Evolutionary conservation across 64 coral and sea anemone genomes (phyloP).

Genomic region (Actinia tenebrosa): DNA sequence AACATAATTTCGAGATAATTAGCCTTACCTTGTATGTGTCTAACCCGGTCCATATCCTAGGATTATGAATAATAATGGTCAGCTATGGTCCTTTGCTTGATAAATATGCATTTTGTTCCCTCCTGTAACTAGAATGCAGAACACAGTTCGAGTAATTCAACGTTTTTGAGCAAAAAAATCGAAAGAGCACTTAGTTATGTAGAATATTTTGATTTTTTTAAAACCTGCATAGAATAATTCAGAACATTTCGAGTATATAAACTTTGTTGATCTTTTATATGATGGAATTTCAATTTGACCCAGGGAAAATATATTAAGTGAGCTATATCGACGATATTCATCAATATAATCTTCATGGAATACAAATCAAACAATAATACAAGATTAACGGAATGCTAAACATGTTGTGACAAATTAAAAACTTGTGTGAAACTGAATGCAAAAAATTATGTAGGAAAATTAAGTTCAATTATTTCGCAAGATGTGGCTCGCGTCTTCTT

Average conservation of each 20-base stretch:
- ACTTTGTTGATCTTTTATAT: background rate
- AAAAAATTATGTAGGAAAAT: background rate
- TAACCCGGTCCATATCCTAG: background rate
- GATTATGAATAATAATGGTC: background rate
- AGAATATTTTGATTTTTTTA: background rate
- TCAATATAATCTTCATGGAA: background rate
- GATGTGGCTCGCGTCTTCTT: background rate
- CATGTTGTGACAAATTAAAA: background rate
- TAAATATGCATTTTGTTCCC: background rate
- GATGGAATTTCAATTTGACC: too few relatives aligned
- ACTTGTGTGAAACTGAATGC: background rate
- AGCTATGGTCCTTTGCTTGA: background rate
- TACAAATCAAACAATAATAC: background rate
- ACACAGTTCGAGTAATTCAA: background rate
- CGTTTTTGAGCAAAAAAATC: background rate
- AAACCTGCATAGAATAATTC: too few relatives aligned
- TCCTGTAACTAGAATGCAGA: background rate
- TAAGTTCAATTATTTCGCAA: background rate
- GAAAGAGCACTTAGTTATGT: background rate
- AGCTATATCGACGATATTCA: background rate
- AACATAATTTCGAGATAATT: background rate
- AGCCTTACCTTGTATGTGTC: background rate
- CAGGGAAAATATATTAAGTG: too few relatives aligned
- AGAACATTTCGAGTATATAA: too few relatives aligned
- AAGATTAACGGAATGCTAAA: background rate